Base-by-base conservation (phyloP, 2,888 invertebrate genomes). In the Fragum whitleyi region DNA sequence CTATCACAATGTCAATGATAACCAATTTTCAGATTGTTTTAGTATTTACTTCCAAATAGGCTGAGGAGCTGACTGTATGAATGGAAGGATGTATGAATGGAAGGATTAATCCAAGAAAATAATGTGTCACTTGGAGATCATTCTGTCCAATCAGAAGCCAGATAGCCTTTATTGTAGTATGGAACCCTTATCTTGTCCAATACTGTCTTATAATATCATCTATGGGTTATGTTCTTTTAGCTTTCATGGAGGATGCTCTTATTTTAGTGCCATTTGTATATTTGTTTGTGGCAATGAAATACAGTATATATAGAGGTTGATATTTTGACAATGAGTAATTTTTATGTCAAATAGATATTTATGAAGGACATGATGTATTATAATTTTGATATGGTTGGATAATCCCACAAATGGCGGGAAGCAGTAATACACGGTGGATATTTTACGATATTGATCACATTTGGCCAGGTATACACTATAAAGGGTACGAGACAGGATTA, bases 391-490 rank as follows among this genome's bases (percentile, higher is more conserved):
- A 65, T 65, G 65, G 65, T 32, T 65, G 65, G 65, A 19, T 42
- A 42, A 42, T 65, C 65, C 26, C 61, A 14, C 21, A 65, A 65
- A 65, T 42, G 39, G 65, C 42, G 42, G 65, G 65, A 42, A 39
- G 42, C 19, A 26, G 9, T 65, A 65, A 39, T 28, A 32, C 16
- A 57, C 23, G 57, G 28, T 14, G 57, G 57, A 57, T 57, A 32
- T 62, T 62, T 65, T 42, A 39, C 26, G 42, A 42, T 65, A 65
- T 65, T 65, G 65, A 65, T 65, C 65, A 65, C 0, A 23, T 23
- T 42, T 42, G 14, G 42, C 21, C 9, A 26, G 32, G 65, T 65
- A 36, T 65, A 42, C 47, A 19, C 3, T 42, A 36, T 26, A 42
- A 65, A 65, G 65, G 65, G 42, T 65, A 21, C 21, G 11, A 23